Base-by-base conservation (phyloP, 1,140 invertebrate genomes). In the Lepidostoma basale region DNA sequence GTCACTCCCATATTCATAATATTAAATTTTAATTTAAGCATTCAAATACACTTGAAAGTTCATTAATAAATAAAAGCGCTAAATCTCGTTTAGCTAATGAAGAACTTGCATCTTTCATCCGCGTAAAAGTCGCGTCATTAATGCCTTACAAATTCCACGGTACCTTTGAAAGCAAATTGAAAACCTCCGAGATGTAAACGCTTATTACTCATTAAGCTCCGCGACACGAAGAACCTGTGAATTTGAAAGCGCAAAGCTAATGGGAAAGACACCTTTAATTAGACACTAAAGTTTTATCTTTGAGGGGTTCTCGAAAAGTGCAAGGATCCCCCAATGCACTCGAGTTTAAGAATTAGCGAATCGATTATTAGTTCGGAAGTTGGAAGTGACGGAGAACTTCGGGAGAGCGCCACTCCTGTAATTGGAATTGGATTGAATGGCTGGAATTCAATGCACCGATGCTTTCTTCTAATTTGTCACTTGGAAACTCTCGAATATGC, bases 241-340 rank as follows among this genome's bases (percentile, higher is more conserved):
- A 33, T 42, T 39, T 25, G 45, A 62, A 56, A 56, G 67, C 59
- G 62, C 67, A 68, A 68, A 68, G 67, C 47, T 40, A 49, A 67
- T 52, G 28, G 65, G 30, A 36, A 40, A 63, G 56, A 47, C 68
- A 56, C 47, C 60, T 45, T 69, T 69, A 69, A 69, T 69, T 69
- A 69, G 59, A 49, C 36, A 63, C 16, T 58, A 64, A 64, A 69
- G 60, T 69, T 69, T 44, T 42, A 23, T 60, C 33, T 63, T 42
- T 60, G 58, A 60, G 33, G 20, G 33, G 9, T 30, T 23, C 18
- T 62, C 28, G 44, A 69, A 62, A 69, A 69, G 59, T 69, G 67
- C 67, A 68, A 14, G 42, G 22, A 9, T 22, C 28, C 45, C 26
- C 52, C 23, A 56, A 56, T 49, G 62, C 59, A 12, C 45, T 63